A percentile compares a stretch with the other conserved stretches of the same genome.
phyloP scores from a whole-genome alignment of 2,797 vertebrate species.

The Periparus ater region DNA sequence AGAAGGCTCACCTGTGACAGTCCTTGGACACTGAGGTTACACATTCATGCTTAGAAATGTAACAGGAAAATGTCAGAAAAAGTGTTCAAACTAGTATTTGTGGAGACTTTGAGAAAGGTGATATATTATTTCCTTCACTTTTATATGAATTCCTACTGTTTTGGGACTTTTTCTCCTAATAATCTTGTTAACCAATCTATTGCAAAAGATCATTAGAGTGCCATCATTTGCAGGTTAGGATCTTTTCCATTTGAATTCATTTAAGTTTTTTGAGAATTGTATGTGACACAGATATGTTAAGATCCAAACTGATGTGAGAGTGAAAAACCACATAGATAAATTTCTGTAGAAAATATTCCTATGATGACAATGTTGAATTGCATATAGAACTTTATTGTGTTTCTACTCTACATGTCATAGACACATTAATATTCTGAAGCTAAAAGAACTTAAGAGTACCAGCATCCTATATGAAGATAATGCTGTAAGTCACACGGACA shows the following conservation, averaged over 20 bases:
- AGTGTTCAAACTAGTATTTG: neutral
- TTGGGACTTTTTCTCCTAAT: neutral
- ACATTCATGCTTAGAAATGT: neutral
- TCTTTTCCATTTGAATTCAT: neutral
- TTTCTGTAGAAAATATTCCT: neutral
- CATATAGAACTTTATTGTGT: neutral
- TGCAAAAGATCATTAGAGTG: neutral
- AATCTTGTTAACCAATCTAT: neutral
- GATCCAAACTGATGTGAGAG: neutral
- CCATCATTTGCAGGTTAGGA: neutral
- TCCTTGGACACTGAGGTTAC: neutral
- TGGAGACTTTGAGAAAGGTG: neutral
- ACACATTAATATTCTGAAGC: neutral
- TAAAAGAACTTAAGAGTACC: neutral
- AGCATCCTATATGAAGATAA: neutral
- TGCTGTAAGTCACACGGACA: neutral
- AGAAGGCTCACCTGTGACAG: neutral
- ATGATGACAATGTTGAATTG: neutral
- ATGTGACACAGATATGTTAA: neutral
- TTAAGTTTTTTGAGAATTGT: neutral
- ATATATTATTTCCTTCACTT: neutral
- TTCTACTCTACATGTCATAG: neutral
- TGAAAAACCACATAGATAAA: neutral
- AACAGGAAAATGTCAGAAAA: neutral
- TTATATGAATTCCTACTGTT: neutral